Base-by-base conservation (phyloP, 2,797 vertebrate species). In the Spea hammondii region DNA sequence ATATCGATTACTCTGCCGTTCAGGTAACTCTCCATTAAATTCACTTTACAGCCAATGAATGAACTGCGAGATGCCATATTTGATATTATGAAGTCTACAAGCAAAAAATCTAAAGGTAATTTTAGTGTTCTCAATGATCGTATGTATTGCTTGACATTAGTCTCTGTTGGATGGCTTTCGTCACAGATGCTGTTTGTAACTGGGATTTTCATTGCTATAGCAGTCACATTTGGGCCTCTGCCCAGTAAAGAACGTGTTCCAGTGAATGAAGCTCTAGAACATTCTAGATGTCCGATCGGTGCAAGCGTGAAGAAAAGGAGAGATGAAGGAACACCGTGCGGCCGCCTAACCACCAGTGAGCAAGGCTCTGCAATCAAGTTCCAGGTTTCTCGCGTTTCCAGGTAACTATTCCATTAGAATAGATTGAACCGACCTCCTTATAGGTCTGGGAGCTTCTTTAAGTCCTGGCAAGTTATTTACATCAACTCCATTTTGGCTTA, bases 1-100 rank as follows among this genome's bases (percentile, higher is more conserved):
- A 54, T 12, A 8, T 12, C 51, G 4, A 54, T 54, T 8, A 3
- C 51, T 54, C 51, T 54, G 7, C 7, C 1, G 51, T 54, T 54
- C 11, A 54, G 11, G 2, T 57, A 5, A 57, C 32, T 32, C 32
- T 32, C 32, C 32, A 32, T 32, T 1, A 32, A 11, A 5, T 65
- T 82, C 80, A 65, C 59, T 76, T 76, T 60, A 47, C 76, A 99
- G 97, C 96, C 96, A 0, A 88, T 96, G 13, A 92, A 94, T 44
- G 94, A 98, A 77, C 88, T 98, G 76, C 87, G 92, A 11, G 84
- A 91, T 5, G 89, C 93, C 78, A 88, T 96, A 45, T 92, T 96
- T 80, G 91, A 89, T n/a, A 91, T 95, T 67, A 85, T 96, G 84
- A 95, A 94, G 88, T 92, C 90, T 17, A 4, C 44, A 71, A 78